Percentiles rank a stretch among this genome's conserved stretches.
Conservation (phyloP, 1,140 invertebrate species). For the Drosophila repleta region DNA sequence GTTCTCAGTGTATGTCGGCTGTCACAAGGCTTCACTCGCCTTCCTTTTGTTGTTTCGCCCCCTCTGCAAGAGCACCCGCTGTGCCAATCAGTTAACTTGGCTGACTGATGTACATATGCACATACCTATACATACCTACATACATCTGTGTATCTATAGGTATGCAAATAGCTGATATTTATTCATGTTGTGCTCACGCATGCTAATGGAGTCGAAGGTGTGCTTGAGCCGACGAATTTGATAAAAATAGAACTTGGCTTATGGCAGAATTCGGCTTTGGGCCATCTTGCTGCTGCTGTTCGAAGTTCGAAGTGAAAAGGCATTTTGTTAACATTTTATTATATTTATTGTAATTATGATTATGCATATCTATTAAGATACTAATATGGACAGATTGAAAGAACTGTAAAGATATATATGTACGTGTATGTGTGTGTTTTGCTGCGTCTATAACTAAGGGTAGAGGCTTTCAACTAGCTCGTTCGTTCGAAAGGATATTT, state of each 20-base stretch:
- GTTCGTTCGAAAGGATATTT: constrained; percentile 17
- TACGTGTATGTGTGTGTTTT: constrained; percentile 2
- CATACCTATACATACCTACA: constrained; percentile 6
- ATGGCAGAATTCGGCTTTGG: too few species aligned
- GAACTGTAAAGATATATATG: constrained; percentile 18
- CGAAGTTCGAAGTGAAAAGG: neutral
- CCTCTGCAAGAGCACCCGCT: constrained; percentile 8
- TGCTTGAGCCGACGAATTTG: constrained; percentile 11
- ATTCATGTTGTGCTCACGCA: constrained; percentile 29
- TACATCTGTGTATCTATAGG: constrained; percentile 11
- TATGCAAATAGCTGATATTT: constrained; percentile 22
- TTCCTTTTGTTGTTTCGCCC: neutral
- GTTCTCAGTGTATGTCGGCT: neutral
- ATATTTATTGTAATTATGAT: constrained; percentile 65
- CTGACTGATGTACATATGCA: constrained; percentile 18
- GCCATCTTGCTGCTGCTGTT: too few species aligned
- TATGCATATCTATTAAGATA: constrained; percentile 33
- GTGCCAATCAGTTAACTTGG: constrained; percentile 40
- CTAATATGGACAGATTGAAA: constrained; percentile 51
- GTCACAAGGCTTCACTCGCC: neutral
- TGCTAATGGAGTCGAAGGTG: constrained; percentile 34
- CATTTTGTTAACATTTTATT: constrained; percentile 61
- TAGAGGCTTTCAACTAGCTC: constrained; percentile 5
- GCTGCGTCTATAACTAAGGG: neutral
- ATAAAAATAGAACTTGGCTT: constrained; percentile 15